phyloP scores from a whole-genome alignment of 2,113 vertebrate genomes.

The Ancistrus triradiatus region DNA sequence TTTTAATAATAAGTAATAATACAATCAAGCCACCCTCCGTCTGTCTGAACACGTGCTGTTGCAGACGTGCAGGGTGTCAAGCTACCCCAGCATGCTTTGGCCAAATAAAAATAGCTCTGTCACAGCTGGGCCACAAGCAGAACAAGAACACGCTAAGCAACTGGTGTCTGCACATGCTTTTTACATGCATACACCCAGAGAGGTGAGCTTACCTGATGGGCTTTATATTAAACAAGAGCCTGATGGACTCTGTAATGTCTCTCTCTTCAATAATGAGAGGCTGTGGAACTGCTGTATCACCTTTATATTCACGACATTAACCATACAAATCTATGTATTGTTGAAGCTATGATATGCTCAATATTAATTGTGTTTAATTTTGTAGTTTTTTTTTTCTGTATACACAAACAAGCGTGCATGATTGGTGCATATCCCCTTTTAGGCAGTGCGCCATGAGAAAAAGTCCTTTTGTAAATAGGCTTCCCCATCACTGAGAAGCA shows the following conservation, averaged over 20 bases:
- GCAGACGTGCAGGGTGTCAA: slow-evolving; percentile 74
- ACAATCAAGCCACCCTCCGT: slow-evolving; percentile 75
- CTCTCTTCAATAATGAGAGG: not conserved
- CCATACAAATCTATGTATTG: not conserved
- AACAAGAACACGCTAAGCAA: slow-evolving; percentile 37
- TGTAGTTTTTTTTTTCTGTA: no score
- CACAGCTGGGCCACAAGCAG: slow-evolving; percentile 71
- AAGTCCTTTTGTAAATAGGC: no score
- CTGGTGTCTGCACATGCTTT: slow-evolving; percentile 44
- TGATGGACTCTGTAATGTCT: slow-evolving; percentile 4
- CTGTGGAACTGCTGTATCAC: not conserved
- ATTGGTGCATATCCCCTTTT: no score
- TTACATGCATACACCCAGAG: slow-evolving; percentile 30
- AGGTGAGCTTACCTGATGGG: not conserved
- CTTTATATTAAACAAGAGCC: slow-evolving; percentile 7
- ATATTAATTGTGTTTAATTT: not conserved
- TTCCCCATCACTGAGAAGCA: no score
- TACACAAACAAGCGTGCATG: no score
- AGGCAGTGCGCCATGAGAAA: no score
- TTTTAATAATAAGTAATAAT: slow-evolving; percentile 93
- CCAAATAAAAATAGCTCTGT: slow-evolving; percentile 63
- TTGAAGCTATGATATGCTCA: not conserved
- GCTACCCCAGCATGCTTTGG: slow-evolving; percentile 72
- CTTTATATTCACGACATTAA: not conserved
- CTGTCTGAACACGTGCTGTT: slow-evolving; percentile 72